Percentiles rank a stretch among this genome's conserved stretches.
Conservation (phyloP, 2,888 invertebrate species). For the Stenotaenia linearis region DNA sequence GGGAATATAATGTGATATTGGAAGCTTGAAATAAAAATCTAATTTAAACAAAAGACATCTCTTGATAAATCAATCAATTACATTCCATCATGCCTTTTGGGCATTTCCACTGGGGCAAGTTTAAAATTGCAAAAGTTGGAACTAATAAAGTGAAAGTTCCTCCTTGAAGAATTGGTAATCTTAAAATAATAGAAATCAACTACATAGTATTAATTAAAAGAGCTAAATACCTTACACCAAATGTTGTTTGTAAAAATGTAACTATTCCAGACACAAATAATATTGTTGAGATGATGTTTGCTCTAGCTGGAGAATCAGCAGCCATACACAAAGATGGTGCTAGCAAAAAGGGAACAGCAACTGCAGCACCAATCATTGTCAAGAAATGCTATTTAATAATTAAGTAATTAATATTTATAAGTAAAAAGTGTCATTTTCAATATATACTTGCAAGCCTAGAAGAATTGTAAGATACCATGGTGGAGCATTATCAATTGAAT, state of each 20-base stretch:
- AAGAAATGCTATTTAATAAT: conserved; percentile 39
- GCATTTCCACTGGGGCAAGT: conserved; percentile 65
- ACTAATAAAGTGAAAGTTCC: conserved; percentile 74
- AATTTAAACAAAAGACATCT: background rate
- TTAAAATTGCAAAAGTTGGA: conserved; percentile 69
- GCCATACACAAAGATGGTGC: conserved; percentile 39
- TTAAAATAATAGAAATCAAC: conserved; percentile 32
- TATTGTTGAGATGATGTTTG: conserved; percentile 73
- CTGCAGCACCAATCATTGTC: conserved; percentile 40
- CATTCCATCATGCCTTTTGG: conserved; percentile 48
- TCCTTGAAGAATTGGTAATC: conserved; percentile 49
- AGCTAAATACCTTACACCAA: conserved; percentile 57
- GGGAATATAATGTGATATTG: background rate
- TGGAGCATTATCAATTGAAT: background rate
- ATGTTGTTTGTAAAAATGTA: conserved; percentile 65
- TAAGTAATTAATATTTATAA: background rate
- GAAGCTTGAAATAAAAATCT: background rate
- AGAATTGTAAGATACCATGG: background rate
- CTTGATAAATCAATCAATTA: background rate
- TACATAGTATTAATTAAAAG: background rate
- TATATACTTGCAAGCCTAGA: background rate
- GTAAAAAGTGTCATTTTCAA: background rate
- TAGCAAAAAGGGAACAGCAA: conserved; percentile 40
- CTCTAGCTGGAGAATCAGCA: conserved; percentile 65
- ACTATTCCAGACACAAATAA: conserved; percentile 72